Base-by-base conservation (phyloP, 2,113 vertebrate species). In the Pseudonaja textilis region DNA sequence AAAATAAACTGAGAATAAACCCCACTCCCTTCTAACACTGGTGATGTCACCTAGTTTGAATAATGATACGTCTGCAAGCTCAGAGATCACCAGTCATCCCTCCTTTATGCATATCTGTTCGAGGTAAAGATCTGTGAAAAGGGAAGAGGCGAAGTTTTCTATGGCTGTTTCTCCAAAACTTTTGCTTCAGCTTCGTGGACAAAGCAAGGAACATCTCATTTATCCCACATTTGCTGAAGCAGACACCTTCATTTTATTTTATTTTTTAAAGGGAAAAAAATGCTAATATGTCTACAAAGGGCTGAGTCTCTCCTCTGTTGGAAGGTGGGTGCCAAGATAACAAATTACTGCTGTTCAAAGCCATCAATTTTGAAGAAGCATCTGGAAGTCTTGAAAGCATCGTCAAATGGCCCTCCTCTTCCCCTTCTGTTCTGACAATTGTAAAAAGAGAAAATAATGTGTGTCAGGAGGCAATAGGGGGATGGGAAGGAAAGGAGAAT, bases 321-420 rank as follows among this genome's bases (percentile, higher is more conserved):
- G 93, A 95, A 91, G 91, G 81, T 85, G 96, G 93, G 87, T 96
- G 94, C 94, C 93, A 39, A 64, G 87, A 57, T 96, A 97, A 98
- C 91, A 98, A 97, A 97, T 95, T 97, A 89, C 92, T 96, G 85
- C 93, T 94, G 90, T 93, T 97, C 94, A 95, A 96, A 95, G 61
- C 91, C 93, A 97, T 97, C 96, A 96, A 94, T 97, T 97, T 94
- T 95, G 97, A 97, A 96, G 89, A 95, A 97, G 93, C 92, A 96
- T 97, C 97, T 97, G 96, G 93, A 97, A 97, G 96, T 95, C 81
- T 95, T 97, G 95, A 93, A 97, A 95, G 95, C 96, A 96, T 93
- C 95, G 88, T 97, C 94, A 93, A 94, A 95, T 93, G 94, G 96
- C 92, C 90, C 92, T 93, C 92, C 88, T 52, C 74, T 93, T 42